Evolutionary conservation across 2,888 invertebrate genomes (phyloP).

Genomic region (Ceraclea dissimilis): DNA sequence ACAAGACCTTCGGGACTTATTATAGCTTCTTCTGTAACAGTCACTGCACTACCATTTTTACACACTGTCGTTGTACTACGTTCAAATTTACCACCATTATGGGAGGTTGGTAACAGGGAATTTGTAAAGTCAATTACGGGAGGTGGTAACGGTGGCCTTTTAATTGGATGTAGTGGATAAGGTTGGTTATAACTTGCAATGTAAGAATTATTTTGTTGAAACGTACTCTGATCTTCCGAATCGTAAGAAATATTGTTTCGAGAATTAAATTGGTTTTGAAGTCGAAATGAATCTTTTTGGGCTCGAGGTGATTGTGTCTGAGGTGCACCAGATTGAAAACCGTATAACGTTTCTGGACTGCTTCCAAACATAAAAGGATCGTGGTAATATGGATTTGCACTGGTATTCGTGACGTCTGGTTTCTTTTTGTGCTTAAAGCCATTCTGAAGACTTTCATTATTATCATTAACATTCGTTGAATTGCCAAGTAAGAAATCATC

Average conservation of each 20-base stretch:
- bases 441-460: slow-evolving; percentile 2
- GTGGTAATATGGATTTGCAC: slow-evolving; percentile 16
- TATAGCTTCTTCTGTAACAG: slow-evolving; percentile 44
- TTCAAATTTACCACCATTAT: slow-evolving; percentile 39
- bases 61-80: slow-evolving; percentile 40
- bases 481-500: slow-evolving; percentile 40
- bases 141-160: slow-evolving; percentile 10
- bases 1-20: slow-evolving; percentile 41
- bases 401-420: slow-evolving; percentile 17
- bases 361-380: slow-evolving; percentile 32
- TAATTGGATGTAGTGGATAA: slow-evolving; percentile 5
- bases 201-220: background rate
- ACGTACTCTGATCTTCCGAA: slow-evolving; percentile 4
- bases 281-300: slow-evolving; percentile 32
- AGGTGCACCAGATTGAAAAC: slow-evolving; percentile 34
- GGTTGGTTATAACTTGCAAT: slow-evolving; percentile 1
- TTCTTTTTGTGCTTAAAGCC: slow-evolving; percentile 29
- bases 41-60: slow-evolving; percentile 39
- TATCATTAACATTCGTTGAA: slow-evolving; percentile 7
- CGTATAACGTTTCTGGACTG: slow-evolving; percentile 41
- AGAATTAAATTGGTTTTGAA: slow-evolving; percentile 7
- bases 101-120: slow-evolving; percentile 11
- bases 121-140: slow-evolving; percentile 11
- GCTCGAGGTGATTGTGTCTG: slow-evolving; percentile 25
- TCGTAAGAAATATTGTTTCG: slow-evolving; percentile 1